Conservation (phyloP, 2,113 vertebrate genomes). For the Pogona vitticeps region DNA sequence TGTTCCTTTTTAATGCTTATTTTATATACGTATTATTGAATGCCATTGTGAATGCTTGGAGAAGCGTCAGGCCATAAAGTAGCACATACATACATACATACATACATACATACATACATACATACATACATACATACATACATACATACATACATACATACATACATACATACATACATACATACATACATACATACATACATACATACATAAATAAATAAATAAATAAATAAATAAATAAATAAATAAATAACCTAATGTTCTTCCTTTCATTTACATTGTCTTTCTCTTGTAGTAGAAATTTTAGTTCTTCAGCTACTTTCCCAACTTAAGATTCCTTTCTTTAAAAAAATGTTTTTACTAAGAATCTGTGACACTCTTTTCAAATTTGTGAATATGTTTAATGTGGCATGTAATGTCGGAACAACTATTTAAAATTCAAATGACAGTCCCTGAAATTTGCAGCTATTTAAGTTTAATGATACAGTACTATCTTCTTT, state of each 20-base stretch:
- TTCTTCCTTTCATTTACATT: accelerated
- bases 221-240: not conserved
- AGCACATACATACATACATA: too few relatives aligned
- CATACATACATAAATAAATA: too few relatives aligned
- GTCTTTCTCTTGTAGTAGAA: not conserved
- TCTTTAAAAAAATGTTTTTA: not conserved
- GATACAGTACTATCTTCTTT: not conserved
- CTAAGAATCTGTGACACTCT: not conserved
- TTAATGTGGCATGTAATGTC: slow-evolving; percentile 23
- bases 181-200: too few relatives aligned
- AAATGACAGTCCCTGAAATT: slow-evolving; percentile 9
- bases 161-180: too few relatives aligned
- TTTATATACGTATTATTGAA: not conserved
- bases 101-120: too few relatives aligned
- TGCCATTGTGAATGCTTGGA: not conserved
- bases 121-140: too few relatives aligned
- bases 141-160: too few relatives aligned
- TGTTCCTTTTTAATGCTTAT: too few relatives aligned
- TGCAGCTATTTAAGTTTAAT: slow-evolving; percentile 10
- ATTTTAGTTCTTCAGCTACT: not conserved
- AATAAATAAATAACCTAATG: not conserved
- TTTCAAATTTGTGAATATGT: slow-evolving; percentile 14
- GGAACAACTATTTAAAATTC: slow-evolving; percentile 12
- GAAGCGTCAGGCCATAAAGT: too few relatives aligned
- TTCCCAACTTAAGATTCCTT: not conserved